Conservation (phyloP, 2,113 vertebrate genomes). For the Eudyptes chrysolophus region DNA sequence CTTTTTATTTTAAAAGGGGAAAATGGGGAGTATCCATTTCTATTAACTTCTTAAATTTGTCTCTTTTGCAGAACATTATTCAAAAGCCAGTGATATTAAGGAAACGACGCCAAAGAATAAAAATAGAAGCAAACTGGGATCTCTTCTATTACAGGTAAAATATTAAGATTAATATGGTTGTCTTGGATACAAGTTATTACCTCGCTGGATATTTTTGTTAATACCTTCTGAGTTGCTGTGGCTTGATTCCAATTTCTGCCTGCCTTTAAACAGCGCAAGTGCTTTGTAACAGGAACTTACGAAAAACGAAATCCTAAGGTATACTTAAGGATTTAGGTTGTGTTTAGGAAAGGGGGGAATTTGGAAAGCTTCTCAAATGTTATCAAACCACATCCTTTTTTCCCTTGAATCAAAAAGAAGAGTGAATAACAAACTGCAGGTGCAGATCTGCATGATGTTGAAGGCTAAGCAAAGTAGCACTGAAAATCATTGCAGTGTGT, state of each 20-base stretch:
- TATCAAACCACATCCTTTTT: neutral
- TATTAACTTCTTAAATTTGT: neutral
- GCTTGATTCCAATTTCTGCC: neutral
- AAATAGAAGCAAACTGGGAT: conserved; percentile 98
- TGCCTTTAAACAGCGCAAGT: neutral
- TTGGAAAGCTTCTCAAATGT: neutral
- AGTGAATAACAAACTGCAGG: neutral
- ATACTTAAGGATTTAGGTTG: neutral
- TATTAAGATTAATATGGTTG: neutral
- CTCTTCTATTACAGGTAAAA: conserved; percentile 96
- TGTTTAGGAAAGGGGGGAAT: neutral
- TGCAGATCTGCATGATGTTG: neutral
- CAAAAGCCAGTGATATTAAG: conserved; percentile 96
- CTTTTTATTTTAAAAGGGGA: neutral
- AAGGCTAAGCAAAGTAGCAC: neutral
- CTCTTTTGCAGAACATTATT: conserved; percentile 86
- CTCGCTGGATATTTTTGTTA: neutral
- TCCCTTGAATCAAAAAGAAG: neutral
- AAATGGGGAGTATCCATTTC: neutral
- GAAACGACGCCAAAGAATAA: conserved; percentile 96
- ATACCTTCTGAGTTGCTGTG: neutral
- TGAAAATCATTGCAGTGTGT: neutral
- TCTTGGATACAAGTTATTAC: neutral
- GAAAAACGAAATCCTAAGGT: neutral
- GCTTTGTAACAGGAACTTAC: neutral